Evolutionary conservation across 2,113 vertebrate species (phyloP), one percentile per base, ranked within the genome.

Genomic region (Upupa epops): DNA sequence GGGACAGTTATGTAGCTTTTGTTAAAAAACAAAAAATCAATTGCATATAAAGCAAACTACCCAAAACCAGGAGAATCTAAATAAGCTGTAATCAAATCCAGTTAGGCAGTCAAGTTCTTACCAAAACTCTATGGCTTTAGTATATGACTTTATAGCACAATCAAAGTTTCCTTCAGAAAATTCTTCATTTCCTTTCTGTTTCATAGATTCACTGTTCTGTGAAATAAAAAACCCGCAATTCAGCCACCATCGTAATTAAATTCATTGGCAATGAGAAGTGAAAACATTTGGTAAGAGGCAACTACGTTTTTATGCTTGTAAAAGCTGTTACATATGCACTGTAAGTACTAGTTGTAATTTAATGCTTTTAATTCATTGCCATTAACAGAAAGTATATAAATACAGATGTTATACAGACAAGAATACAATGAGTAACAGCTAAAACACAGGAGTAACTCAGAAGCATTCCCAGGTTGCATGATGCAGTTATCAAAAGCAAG

Each of bases 131-230:
- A 99, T 98, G 92, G 99, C 99, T 97, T 97, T 97, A 40, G 98
- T 98, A 89, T 99, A 99, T 34, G 92, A 98, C 31, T 94, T 70
- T 7, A 98, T 95, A 61, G 99, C 99, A 31, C 70, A 31, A 59
- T 96, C 92, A 89, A 98, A 98, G 25, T 98, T 97, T 69, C 97
- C 89, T n/a, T 93, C 97, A 86, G 97, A 94, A 96, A 99, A 99
- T 11, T 97, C 96, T 9, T 97, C 95, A 71, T 99, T 99, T 86
- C 99, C 99, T 91, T 56, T 97, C 64, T 78, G 97, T 87, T 98
- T 99, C 98, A 98, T 97, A 36, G 79, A 86, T 54, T 99, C 98
- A 95, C 98, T 98, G 96, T 96, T 96, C 99, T 99, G 96, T 21
- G 85, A 83, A 96, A 95, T 36, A 96, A 94, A 17, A 21, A 59